Conservation (phyloP, 2,797 vertebrate genomes). For the Hypotaenidia philippensis region DNA sequence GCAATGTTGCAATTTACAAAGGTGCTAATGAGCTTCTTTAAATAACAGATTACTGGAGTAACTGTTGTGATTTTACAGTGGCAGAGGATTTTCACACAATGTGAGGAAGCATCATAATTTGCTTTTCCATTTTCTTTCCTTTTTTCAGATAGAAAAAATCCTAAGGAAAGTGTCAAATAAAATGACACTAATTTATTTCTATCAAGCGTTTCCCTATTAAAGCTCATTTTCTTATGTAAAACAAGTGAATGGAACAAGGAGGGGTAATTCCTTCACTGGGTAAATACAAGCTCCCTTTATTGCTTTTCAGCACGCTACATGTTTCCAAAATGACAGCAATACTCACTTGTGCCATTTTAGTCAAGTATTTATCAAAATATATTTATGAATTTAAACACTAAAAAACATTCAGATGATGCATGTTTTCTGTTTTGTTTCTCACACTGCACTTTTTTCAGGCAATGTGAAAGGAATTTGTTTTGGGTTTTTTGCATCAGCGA, state of each 20-base stretch:
- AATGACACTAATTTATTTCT: conserved; percentile 62
- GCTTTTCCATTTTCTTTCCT: conserved; percentile 67
- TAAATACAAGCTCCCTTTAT: not conserved
- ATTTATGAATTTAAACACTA: not conserved
- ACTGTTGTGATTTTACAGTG: conserved; percentile 55
- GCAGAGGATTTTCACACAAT: conserved; percentile 47
- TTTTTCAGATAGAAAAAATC: conserved; percentile 58
- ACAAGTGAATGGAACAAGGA: not conserved
- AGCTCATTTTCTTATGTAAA: conserved; percentile 23
- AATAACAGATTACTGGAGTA: conserved; percentile 70
- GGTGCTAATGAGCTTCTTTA: conserved; percentile 75
- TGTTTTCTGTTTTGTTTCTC: not conserved
- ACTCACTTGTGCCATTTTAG: not conserved
- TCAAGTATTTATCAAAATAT: not conserved
- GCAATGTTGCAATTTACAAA: conserved; percentile 66
- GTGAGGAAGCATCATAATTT: conserved; percentile 51
- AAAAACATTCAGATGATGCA: not conserved
- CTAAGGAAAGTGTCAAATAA: conserved; percentile 56
- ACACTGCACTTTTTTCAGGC: not conserved
- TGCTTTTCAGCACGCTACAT: not conserved
- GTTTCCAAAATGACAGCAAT: not conserved
- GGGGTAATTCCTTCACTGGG: not conserved
- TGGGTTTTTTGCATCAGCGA: not conserved
- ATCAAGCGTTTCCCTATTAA: conserved; percentile 35
- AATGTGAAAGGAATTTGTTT: not conserved